phyloP scores from a whole-genome alignment of 1,140 invertebrate genomes.

The Tigriopus japonicus region DNA sequence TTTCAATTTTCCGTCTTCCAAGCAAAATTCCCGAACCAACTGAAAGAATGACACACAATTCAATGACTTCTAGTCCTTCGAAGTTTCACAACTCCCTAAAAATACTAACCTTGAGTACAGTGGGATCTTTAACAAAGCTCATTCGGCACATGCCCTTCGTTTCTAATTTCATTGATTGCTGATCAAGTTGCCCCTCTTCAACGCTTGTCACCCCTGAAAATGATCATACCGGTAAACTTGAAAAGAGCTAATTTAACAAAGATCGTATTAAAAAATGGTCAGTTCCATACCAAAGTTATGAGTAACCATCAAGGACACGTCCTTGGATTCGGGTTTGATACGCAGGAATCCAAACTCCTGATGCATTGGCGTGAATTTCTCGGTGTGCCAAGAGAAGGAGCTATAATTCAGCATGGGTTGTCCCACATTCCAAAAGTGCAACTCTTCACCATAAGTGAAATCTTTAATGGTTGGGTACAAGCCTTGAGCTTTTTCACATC shows the following conservation, averaged over 20 bases:
- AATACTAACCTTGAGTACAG: conserved; percentile 28
- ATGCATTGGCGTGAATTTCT: conserved; percentile 38
- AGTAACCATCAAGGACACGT: conserved; percentile 36
- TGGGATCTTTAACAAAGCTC: conserved; percentile 32
- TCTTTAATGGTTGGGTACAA: conserved; percentile 37
- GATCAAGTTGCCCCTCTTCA: too few species aligned
- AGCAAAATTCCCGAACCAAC: too few species aligned
- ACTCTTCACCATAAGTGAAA: conserved; percentile 38
- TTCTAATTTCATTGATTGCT: too few species aligned
- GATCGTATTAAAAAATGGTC: too few species aligned
- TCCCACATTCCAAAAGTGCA: conserved; percentile 38
- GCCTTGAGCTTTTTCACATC: conserved; percentile 31
- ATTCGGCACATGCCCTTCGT: conserved; percentile 31
- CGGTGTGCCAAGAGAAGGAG: conserved; percentile 33
- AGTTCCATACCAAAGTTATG: conserved; percentile 36
- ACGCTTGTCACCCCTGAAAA: too few species aligned
- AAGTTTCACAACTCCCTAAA: too few species aligned
- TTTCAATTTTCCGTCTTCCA: conserved; percentile 28
- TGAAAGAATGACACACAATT: too few species aligned
- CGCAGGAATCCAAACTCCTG: conserved; percentile 41
- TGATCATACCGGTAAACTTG: too few species aligned
- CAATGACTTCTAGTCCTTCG: too few species aligned
- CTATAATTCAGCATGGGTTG: conserved; percentile 41
- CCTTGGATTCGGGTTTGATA: conserved; percentile 35
- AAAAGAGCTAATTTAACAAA: too few species aligned